Percentiles rank a stretch among this genome's conserved stretches.
Conservation (phyloP, 2,888 invertebrate genomes). For the Clusia tigrina region DNA sequence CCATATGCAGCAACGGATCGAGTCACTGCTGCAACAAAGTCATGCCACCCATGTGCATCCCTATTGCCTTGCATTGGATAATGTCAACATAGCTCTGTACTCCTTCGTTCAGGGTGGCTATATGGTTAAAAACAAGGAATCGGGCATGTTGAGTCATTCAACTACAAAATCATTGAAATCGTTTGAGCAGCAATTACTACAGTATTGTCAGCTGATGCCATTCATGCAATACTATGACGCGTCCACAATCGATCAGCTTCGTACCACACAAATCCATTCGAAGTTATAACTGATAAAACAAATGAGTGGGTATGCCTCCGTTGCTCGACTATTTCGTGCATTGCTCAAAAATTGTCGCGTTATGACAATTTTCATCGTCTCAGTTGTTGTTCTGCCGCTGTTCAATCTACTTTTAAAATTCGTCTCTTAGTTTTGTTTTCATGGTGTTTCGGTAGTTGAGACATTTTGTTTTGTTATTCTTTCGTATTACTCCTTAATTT, state of each 20-base stretch:
- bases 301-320: conserved; percentile 30
- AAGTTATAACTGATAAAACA: conserved; percentile 59
- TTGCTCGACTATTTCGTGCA: conserved; percentile 37
- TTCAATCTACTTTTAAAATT: conserved; percentile 41
- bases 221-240: conserved; percentile 56
- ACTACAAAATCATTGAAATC: conserved; percentile 39
- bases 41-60: conserved; percentile 68
- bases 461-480: background rate
- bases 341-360: conserved; percentile 53
- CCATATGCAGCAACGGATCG: conserved; percentile 70
- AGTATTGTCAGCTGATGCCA: conserved; percentile 60
- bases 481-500: background rate
- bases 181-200: conserved; percentile 49
- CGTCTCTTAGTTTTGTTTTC: background rate
- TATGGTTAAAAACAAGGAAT: conserved; percentile 48
- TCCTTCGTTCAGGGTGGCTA: conserved; percentile 65
- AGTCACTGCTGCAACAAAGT: conserved; percentile 63
- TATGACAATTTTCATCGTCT: conserved; percentile 48
- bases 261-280: conserved; percentile 46
- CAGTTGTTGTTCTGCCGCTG: conserved; percentile 49
- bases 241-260: conserved; percentile 39
- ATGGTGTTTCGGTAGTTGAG: no score
- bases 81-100: conserved; percentile 68
- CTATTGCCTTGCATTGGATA: conserved; percentile 78
- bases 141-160: conserved; percentile 44